A percentile compares a stretch with the other conserved stretches of the same genome.
These are phyloP conservation scores for Sphaeramia orbicularis DNA, from an alignment of 2,797 vertebrate species.

Conservation along the genomic window DNA sequence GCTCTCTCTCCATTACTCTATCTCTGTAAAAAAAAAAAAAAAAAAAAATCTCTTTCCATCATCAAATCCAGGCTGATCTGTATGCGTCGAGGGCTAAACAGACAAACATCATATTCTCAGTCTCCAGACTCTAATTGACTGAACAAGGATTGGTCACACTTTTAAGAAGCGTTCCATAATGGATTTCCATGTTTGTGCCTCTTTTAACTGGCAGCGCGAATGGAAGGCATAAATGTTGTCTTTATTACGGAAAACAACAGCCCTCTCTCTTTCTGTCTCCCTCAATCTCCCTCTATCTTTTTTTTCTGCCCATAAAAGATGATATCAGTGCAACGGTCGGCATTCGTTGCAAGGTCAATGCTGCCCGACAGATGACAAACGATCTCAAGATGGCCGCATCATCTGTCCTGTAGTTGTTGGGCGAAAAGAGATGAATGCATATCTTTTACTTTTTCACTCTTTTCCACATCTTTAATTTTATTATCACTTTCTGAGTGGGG, in stretches of 20 bases:
- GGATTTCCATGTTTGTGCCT: conserved; percentile 94
- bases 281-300: conserved; percentile 44
- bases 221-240: conserved; percentile 90
- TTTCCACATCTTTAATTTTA: conserved; percentile 61
- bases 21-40: conserved; percentile 38
- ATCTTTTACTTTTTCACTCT: conserved; percentile 36
- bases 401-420: conserved; percentile 84
- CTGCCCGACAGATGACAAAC: conserved; percentile 89
- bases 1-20: conserved; percentile 22
- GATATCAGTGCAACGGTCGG: conserved; percentile 76
- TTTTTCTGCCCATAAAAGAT: conserved; percentile 74
- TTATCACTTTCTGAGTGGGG: conserved; percentile 48
- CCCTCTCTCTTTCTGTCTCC: conserved; percentile 53
- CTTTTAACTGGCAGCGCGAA: conserved; percentile 91
- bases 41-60: conserved; percentile 76
- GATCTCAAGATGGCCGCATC: conserved; percentile 89
- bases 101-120: conserved; percentile 84
- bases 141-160: conserved; percentile 92
- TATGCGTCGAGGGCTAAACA: conserved; percentile 80
- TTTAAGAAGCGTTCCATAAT: conserved; percentile 90
- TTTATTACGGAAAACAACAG: conserved; percentile 89
- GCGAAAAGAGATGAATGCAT: conserved; percentile 70
- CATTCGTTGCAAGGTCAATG: conserved; percentile 88
- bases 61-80: conserved; percentile 83
- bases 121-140: conserved; percentile 90